Percentiles rank a stretch among this genome's conserved stretches.
These are phyloP conservation scores for Falco punctatus DNA, from an alignment of 2,113 vertebrate genomes.

Conservation along the genomic window DNA sequence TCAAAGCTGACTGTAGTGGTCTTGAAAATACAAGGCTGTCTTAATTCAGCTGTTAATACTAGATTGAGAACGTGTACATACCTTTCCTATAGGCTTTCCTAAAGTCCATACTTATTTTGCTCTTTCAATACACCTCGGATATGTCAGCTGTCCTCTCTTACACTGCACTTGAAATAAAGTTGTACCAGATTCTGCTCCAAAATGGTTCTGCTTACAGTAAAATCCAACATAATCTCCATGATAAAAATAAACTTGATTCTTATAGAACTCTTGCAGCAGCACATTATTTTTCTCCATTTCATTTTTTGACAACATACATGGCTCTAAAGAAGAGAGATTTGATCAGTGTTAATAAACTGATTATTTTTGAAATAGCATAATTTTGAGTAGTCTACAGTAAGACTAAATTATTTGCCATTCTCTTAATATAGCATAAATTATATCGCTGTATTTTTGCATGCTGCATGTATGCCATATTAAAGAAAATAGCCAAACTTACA, in stretches of 20 bases:
- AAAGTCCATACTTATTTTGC: conserved; percentile 24
- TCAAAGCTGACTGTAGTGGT: background rate
- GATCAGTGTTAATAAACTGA: background rate
- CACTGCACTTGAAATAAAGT: conserved; percentile 72
- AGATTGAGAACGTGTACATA: background rate
- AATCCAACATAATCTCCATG: conserved; percentile 78
- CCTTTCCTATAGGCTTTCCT: background rate
- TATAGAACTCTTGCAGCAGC: conserved; percentile 69
- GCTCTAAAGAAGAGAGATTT: conserved; percentile 59
- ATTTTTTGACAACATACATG: conserved; percentile 72
- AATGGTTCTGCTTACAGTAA: conserved; percentile 64
- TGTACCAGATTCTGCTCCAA: background rate
- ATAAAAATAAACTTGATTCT: conserved; percentile 68
- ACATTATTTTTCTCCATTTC: conserved; percentile 77
- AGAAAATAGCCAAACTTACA: background rate
- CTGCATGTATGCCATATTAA: background rate
- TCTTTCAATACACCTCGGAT: conserved; percentile 68
- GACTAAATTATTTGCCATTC: background rate
- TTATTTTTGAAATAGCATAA: background rate
- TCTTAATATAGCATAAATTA: background rate
- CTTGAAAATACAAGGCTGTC: background rate
- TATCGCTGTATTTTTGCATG: background rate
- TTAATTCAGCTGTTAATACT: background rate
- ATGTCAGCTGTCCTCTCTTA: conserved; percentile 61
- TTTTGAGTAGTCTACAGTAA: background rate